phyloP scores from a whole-genome alignment of 1,140 invertebrate genomes.

The Olivierus martensii region DNA sequence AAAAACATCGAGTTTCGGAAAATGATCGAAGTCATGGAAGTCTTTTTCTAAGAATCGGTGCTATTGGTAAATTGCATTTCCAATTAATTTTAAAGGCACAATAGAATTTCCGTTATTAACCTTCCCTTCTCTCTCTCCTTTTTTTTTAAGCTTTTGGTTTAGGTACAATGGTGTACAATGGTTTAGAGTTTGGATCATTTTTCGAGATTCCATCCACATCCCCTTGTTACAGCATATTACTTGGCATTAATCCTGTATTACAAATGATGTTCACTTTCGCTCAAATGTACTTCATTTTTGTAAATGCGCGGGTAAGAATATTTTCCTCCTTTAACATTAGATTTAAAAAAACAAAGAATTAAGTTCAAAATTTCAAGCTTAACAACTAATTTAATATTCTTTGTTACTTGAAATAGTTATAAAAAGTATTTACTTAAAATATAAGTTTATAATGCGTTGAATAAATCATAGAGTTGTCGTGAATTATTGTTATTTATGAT shows the following conservation, averaged over 20 bases:
- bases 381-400: no score
- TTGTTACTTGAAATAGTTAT: no score
- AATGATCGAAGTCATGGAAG: constrained; percentile 87
- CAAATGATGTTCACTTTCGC: constrained; percentile 96
- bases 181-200: constrained; percentile 84
- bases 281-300: constrained; percentile 99
- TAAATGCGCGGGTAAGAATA: constrained; percentile 81
- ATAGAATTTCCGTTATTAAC: background rate
- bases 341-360: no score
- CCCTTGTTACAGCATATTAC: constrained; percentile 73
- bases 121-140: constrained; percentile 20
- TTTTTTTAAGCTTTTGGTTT: constrained; percentile 80
- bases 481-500: no score
- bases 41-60: constrained; percentile 89
- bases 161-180: constrained; percentile 95
- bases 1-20: constrained; percentile 79
- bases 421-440: no score
- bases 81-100: no score
- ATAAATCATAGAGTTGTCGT: no score
- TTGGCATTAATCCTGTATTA: constrained; percentile 64
- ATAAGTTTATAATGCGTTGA: no score
- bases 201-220: constrained; percentile 80
- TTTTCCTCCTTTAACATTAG: background rate
- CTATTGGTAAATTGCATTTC: constrained; percentile 56
- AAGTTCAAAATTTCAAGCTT: no score